phyloP scores from a whole-genome alignment of 2,113 vertebrate genomes.

The Ophiodon elongatus region DNA sequence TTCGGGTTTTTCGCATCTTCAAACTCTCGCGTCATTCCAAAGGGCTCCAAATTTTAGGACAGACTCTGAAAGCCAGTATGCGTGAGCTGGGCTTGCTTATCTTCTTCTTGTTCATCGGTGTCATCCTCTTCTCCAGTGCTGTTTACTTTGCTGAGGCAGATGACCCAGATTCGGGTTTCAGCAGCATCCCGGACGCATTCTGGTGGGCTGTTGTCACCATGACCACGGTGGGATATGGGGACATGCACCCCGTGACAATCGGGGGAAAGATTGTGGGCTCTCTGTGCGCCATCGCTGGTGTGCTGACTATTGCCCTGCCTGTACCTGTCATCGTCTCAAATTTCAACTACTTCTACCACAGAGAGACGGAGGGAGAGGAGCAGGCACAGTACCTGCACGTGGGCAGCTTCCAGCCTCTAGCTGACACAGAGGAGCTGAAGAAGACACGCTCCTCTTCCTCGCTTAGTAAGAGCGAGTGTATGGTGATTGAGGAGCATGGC shows the following conservation, averaged over 20 bases:
- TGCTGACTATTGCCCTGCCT: constrained; percentile 95
- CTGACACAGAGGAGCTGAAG: constrained; percentile 90
- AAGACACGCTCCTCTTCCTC: constrained; percentile 93
- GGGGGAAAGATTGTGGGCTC: constrained; percentile 98
- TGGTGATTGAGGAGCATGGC: constrained; percentile 94
- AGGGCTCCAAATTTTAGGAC: constrained; percentile 96
- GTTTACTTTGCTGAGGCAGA: constrained; percentile 98
- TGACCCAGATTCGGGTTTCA: constrained; percentile 94
- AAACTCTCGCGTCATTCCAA: constrained; percentile 98
- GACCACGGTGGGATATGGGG: constrained; percentile 97
- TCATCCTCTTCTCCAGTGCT: constrained; percentile 97
- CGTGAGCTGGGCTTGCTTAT: constrained; percentile 94
- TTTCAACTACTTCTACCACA: constrained; percentile 98
- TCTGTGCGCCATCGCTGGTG: constrained; percentile 95
- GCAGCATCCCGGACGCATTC: constrained; percentile 97
- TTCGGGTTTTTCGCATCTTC: constrained; percentile 96
- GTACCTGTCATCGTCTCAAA: constrained; percentile 99
- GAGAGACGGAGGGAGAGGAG: constrained; percentile 97
- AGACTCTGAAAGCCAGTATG: constrained; percentile 98
- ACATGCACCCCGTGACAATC: constrained; percentile 98
- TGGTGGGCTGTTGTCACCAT: constrained; percentile 99
- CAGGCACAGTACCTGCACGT: constrained; percentile 97
- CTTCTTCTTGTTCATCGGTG: constrained; percentile 97
- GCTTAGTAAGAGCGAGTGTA: constrained; percentile 97
- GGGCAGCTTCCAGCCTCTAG: constrained; percentile 94